A percentile compares a stretch with the other conserved stretches of the same genome.
Evolutionary conservation across 2,113 vertebrate species (phyloP).

Genomic region (Dolichotis patagonum): DNA sequence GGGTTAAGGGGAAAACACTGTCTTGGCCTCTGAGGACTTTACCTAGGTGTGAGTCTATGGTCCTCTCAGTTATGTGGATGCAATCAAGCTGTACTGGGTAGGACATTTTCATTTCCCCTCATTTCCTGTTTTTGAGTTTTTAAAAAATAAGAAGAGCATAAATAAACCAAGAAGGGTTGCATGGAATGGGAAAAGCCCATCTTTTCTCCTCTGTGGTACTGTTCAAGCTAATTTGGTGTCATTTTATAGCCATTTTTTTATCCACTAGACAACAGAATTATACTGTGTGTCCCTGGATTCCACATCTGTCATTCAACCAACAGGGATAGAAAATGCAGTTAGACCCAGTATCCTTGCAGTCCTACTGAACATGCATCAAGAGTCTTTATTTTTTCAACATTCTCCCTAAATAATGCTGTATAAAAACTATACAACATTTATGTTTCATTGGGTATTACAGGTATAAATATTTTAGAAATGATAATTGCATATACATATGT

Average conservation of each 20-base stretch:
- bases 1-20: background rate
- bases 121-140: background rate
- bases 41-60: background rate
- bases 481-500: background rate
- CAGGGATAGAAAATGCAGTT: background rate
- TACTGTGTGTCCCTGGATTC: background rate
- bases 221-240: background rate
- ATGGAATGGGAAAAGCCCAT: background rate
- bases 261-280: background rate
- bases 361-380: background rate
- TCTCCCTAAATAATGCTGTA: background rate
- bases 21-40: background rate
- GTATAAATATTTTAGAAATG: background rate
- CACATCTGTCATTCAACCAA: background rate
- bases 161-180: background rate
- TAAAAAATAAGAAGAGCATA: background rate
- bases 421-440: background rate
- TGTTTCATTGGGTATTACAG: background rate
- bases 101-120: background rate
- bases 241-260: background rate
- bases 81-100: background rate
- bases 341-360: background rate
- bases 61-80: too few species aligned
- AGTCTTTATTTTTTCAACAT: background rate
- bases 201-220: background rate